These are phyloP conservation scores for Morinoia aosen DNA, from an alignment of 2,888 invertebrate species.

Conservation along the genomic window DNA sequence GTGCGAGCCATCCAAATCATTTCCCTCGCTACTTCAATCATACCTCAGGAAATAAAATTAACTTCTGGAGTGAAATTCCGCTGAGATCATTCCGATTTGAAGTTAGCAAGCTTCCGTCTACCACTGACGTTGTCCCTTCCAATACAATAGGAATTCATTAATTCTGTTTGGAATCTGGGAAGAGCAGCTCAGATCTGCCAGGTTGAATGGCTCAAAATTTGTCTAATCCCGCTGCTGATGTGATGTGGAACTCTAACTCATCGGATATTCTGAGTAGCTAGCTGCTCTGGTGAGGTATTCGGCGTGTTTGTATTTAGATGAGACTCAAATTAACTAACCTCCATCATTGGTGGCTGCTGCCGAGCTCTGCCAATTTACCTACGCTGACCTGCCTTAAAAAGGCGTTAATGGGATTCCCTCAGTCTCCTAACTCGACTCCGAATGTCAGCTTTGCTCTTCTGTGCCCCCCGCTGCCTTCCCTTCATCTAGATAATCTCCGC, in stretches of 20 bases:
- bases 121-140: not conserved
- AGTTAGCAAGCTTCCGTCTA: not conserved
- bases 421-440: not conserved
- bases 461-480: not conserved
- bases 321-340: slow-evolving; percentile 6
- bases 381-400: not conserved
- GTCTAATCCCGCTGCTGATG: not conserved
- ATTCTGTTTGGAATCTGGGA: not conserved
- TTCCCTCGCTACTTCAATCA: not conserved
- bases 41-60: not conserved
- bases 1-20: not conserved
- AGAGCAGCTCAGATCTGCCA: not conserved
- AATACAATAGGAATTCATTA: not conserved
- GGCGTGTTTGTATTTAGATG: slow-evolving; percentile 9
- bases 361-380: slow-evolving; percentile 31
- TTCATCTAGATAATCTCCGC: not conserved
- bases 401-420: slow-evolving; percentile 26
- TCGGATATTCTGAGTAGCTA: not conserved
- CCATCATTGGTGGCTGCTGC: not conserved
- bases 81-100: not conserved
- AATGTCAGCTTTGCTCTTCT: slow-evolving; percentile 30
- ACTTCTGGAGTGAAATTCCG: not conserved
- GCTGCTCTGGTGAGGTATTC: not conserved
- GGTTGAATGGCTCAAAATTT: not conserved
- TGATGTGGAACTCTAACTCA: not conserved